These are phyloP conservation scores for Drosophila bocqueti DNA, from an alignment of 1,140 invertebrate species.

Conservation along the genomic window DNA sequence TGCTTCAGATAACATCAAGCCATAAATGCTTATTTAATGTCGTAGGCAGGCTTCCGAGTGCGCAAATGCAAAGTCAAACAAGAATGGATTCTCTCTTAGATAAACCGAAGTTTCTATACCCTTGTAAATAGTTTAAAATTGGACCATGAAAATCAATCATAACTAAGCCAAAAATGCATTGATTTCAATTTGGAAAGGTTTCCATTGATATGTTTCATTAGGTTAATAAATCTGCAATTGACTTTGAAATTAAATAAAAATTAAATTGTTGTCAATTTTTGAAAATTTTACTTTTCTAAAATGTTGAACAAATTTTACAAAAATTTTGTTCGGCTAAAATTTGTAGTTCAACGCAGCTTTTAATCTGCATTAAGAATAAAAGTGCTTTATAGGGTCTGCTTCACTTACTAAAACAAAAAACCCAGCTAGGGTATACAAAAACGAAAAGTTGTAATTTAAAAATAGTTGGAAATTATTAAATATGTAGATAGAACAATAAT, in stretches of 20 bases:
- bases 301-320: no score
- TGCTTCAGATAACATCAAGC: slow-evolving; percentile 40
- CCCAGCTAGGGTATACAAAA: background rate
- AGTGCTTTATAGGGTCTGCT: background rate
- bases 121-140: background rate
- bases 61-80: slow-evolving; percentile 46
- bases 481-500: slow-evolving; percentile 60
- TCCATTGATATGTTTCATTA: background rate
- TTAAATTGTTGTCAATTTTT: background rate
- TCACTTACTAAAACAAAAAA: background rate
- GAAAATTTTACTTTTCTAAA: no score
- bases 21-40: background rate
- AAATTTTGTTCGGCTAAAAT: no score
- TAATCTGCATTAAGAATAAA: background rate
- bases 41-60: slow-evolving; percentile 1
- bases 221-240: background rate
- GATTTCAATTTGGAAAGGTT: background rate
- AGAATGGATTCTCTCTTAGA: background rate
- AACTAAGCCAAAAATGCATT: background rate
- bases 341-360: no score
- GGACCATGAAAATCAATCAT: background rate
- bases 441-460: slow-evolving; percentile 39
- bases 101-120: background rate
- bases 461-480: slow-evolving; percentile 7
- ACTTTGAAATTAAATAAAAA: background rate